A percentile compares a stretch with the other conserved stretches of the same genome.
Conservation (phyloP, 2,113 vertebrate species). For the Phyllostomus hastatus region DNA sequence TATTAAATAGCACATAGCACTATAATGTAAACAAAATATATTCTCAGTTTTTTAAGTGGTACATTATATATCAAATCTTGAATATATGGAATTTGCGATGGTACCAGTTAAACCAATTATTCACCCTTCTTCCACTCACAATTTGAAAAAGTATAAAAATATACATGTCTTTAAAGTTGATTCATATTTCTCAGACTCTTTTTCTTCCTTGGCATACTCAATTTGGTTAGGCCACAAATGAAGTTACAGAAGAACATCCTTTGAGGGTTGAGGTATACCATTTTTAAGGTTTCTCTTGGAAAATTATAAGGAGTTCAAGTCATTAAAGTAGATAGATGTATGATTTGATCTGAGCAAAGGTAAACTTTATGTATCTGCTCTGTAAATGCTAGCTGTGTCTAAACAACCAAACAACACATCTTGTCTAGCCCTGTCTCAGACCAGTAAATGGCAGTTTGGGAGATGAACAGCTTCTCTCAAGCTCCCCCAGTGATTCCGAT, state of each 20-base stretch:
- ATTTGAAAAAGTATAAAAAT: background rate
- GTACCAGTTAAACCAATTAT: background rate
- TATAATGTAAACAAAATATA: constrained; percentile 55
- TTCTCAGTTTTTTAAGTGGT: constrained; percentile 37
- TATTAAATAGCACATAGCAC: background rate
- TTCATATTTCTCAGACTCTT: background rate
- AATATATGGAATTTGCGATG: background rate
- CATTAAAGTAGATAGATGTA: background rate
- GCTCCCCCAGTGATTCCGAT: background rate
- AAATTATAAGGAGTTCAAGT: background rate
- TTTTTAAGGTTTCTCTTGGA: background rate
- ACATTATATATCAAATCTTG: constrained; percentile 44
- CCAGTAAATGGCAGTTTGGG: background rate
- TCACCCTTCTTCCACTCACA: background rate
- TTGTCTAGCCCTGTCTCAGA: background rate
- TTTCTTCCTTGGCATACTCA: background rate
- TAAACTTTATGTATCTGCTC: background rate
- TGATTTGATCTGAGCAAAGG: background rate
- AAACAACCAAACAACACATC: background rate
- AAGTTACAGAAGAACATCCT: background rate
- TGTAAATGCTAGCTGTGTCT: background rate
- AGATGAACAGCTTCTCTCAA: background rate
- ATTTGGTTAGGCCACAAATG: background rate
- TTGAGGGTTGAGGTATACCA: background rate
- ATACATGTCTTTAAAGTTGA: background rate